These are phyloP conservation scores for Pogoniulus pusillus DNA, from an alignment of 2,797 vertebrate genomes.

Conservation along the genomic window DNA sequence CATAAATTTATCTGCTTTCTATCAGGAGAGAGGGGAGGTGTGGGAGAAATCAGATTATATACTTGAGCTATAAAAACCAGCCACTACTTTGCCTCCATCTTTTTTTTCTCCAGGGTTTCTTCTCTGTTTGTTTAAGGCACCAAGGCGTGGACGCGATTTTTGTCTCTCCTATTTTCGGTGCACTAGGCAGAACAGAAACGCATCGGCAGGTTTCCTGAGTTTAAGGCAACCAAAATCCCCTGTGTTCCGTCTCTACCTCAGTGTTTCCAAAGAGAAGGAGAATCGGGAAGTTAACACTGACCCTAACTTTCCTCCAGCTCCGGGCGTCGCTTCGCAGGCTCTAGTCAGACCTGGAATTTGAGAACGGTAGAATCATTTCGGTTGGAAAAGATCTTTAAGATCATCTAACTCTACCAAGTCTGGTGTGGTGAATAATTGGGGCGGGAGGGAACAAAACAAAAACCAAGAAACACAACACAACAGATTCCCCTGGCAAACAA, in stretches of 20 bases:
- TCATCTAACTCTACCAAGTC: too few relatives aligned
- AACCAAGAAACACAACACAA: too few relatives aligned
- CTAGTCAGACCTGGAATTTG: not conserved
- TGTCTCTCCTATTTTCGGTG: not conserved
- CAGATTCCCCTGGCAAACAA: not conserved
- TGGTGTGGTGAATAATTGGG: not conserved
- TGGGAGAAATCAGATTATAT: constrained; percentile 68
- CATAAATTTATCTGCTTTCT: constrained; percentile 83
- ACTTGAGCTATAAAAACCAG: constrained; percentile 70
- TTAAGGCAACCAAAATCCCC: not conserved
- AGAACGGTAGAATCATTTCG: too few relatives aligned
- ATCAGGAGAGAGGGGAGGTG: constrained; percentile 54
- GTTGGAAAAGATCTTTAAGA: too few relatives aligned
- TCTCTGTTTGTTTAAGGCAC: not conserved
- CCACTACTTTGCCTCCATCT: constrained; percentile 68
- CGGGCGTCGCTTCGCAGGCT: not conserved
- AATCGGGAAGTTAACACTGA: not conserved
- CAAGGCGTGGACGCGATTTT: not conserved
- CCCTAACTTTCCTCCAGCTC: constrained; percentile 1
- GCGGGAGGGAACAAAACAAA: too few relatives aligned
- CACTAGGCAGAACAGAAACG: not conserved
- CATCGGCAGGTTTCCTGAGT: not conserved
- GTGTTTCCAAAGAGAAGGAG: not conserved
- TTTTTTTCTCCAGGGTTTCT: constrained; percentile 18
- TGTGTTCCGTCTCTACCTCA: too few relatives aligned